Percentiles rank a stretch among this genome's conserved stretches.
Conservation (phyloP, 35 echinoderm and acorn worm genomes). For the Hemicentrotus pulcherrimus region DNA sequence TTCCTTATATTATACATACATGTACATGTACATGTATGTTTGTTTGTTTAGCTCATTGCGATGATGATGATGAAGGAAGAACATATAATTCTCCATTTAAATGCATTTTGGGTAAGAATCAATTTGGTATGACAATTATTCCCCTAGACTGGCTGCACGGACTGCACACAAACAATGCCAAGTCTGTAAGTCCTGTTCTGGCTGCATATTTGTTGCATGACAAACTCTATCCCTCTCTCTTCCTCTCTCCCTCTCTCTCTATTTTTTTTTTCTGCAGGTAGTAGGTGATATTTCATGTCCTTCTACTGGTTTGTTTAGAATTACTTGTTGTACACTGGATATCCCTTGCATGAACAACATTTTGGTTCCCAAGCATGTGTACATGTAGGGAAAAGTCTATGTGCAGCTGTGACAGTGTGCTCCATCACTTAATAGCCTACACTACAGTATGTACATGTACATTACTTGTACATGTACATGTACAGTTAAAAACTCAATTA, state of each 20-base stretch:
- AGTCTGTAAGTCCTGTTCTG: background rate
- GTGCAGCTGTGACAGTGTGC: too few species aligned
- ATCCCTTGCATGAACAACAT: background rate
- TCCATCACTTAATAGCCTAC: too few species aligned
- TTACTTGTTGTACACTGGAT: background rate
- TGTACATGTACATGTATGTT: background rate
- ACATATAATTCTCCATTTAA: background rate
- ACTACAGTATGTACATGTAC: background rate
- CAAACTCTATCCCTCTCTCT: background rate
- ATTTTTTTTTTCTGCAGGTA: background rate
- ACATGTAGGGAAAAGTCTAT: too few species aligned
- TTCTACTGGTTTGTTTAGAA: background rate
- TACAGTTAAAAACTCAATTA: too few species aligned
- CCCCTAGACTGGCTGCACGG: background rate
- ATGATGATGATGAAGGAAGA: background rate
- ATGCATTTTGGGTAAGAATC: background rate
- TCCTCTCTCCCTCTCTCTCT: background rate
- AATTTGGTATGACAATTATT: background rate
- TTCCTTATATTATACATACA: too few species aligned
- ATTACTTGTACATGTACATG: background rate
- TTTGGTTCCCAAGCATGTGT: background rate
- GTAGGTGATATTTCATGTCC: background rate
- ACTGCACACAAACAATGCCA: background rate
- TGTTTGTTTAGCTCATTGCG: background rate
- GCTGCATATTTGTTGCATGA: conserved; percentile 1